These are phyloP conservation scores for Clarias batrachus DNA, from an alignment of 2,113 vertebrate species.

Conservation along the genomic window DNA sequence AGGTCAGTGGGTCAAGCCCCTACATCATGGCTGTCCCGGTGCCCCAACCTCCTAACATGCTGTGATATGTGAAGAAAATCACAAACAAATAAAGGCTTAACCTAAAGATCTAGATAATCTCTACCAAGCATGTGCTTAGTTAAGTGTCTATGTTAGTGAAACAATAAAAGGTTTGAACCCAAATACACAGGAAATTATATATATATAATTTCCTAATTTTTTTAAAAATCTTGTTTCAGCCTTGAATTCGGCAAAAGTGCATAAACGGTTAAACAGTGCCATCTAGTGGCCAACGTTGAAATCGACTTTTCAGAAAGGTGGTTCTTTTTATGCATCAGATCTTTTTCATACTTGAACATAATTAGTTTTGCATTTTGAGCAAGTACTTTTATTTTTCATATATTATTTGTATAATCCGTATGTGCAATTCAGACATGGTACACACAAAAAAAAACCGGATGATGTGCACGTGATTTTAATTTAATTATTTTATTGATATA, in stretches of 20 bases:
- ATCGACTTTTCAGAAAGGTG: background rate
- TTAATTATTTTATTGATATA: background rate
- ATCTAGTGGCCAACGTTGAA: background rate
- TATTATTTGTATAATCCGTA: background rate
- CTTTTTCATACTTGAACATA: background rate
- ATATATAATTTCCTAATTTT: too few species aligned
- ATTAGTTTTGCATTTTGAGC: background rate
- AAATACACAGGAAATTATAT: too few species aligned
- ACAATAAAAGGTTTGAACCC: too few species aligned
- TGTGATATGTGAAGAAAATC: too few species aligned
- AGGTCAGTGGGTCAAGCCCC: too few species aligned
- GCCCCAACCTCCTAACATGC: too few species aligned
- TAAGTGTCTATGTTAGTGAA: background rate
- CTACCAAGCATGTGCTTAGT: background rate
- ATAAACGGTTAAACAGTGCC: slow-evolving; percentile 23
- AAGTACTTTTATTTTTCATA: background rate
- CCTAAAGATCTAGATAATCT: background rate
- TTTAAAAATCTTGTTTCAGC: too few species aligned
- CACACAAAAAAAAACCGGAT: background rate
- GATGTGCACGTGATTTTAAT: slow-evolving; percentile 12
- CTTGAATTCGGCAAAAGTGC: background rate
- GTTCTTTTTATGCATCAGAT: background rate
- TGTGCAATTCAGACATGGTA: background rate
- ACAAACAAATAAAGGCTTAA: too few species aligned
- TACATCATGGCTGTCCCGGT: too few species aligned